Evolutionary conservation across 2,797 vertebrate species (phyloP), one percentile per base, ranked within the genome.

Genomic region (Lutjanus campechanus): DNA sequence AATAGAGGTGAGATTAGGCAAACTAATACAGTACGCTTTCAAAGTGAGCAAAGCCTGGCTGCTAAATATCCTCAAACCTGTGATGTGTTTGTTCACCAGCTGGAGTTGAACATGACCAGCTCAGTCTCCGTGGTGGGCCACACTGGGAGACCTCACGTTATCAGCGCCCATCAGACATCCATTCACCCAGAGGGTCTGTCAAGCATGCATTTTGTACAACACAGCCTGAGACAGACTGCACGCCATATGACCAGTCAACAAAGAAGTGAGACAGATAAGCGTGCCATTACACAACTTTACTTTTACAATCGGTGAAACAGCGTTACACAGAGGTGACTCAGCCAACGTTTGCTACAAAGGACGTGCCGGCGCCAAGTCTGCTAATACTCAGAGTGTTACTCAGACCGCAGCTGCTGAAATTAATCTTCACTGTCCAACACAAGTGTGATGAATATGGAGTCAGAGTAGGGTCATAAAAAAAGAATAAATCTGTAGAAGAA

Each of bases 331-430:
- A 65, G 54, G 53, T 85, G 85, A 91, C 60, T 90, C 81, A 82
- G 54, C 29, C 53, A 56, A 6, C 0, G 22, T 41, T 74, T 65
- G 73, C 63, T 51, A 43, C 54, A 64, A 49, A 66, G 2, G 22
- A 51, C n/a, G 13, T 59, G 72, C 71, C 53, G 71, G 53, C 13
- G 8, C 46, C 62, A 70, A 47, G 40, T 51, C 62, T 75, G 62
- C 40, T 8, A 3, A 56, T 51, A 51, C 53, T 75, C 43, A 54
- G 17, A 15, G 22, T 22, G 54, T 89, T 83, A 86, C 56, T 89
- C 84, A 89, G 53, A 86, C 50, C n/a, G 1, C 82, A 88, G 81
- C 69, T 87, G 83, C 70, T 36, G 15, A 77, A 29, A 82, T 77
- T 29, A 13, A 71, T 86, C 67, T 66, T 73, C 41, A 58, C 25